These are phyloP conservation scores for Phasianus colchicus DNA, from an alignment of 2,113 vertebrate species.

Conservation along the genomic window DNA sequence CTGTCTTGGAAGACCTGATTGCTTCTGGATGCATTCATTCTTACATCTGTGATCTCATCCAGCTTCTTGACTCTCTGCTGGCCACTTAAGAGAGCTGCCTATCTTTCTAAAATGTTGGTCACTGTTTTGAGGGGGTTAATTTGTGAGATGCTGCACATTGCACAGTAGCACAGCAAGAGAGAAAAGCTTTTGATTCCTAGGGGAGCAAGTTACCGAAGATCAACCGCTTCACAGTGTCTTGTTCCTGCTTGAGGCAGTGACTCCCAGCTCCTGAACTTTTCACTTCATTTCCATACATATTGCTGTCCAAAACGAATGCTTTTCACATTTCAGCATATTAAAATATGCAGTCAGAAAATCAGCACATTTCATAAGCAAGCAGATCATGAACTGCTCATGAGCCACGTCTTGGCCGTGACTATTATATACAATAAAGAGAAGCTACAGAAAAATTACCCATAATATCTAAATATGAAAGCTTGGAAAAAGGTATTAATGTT, in stretches of 20 bases:
- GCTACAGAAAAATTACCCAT: background rate
- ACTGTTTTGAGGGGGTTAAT: background rate
- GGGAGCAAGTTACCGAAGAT: background rate
- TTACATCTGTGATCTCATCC: background rate
- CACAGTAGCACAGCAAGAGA: background rate
- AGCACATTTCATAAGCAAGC: background rate
- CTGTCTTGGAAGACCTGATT: background rate
- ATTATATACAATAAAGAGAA: background rate
- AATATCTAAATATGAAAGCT: background rate
- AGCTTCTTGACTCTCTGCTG: background rate
- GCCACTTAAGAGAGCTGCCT: background rate
- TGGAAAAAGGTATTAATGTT: constrained; percentile 19
- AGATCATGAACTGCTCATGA: background rate
- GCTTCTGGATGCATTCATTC: background rate
- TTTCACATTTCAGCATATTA: constrained; percentile 8
- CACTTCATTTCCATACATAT: constrained; percentile 19
- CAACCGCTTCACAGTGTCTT: rapidly evolving
- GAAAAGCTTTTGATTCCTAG: background rate
- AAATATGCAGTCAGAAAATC: constrained; percentile 32
- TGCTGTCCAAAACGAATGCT: constrained; percentile 5
- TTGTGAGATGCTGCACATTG: background rate
- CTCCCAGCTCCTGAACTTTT: constrained; percentile 3
- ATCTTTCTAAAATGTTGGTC: background rate
- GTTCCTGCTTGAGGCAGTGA: background rate
- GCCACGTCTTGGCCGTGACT: background rate